phyloP scores from a whole-genome alignment of 35 echinoderm and acorn worm species.

The Ophioderma brevispina region DNA sequence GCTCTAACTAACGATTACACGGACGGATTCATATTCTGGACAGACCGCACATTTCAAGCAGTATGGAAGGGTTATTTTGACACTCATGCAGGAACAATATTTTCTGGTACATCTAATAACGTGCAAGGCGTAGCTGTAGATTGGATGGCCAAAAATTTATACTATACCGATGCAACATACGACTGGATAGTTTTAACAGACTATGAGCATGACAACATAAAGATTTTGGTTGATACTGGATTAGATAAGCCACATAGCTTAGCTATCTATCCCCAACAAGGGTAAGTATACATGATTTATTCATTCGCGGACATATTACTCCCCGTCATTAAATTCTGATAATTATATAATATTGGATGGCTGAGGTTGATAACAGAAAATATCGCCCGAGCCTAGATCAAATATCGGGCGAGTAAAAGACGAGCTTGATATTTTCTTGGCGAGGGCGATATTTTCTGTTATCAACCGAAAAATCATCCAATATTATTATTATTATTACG shows the following conservation, averaged over 20 bases:
- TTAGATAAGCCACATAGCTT: constrained; percentile 79
- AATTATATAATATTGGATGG: too few species aligned
- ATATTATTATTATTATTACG: too few species aligned
- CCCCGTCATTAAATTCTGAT: too few species aligned
- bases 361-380: too few species aligned
- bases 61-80: constrained; percentile 63
- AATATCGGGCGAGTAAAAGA: too few species aligned
- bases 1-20: constrained; percentile 70
- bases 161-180: constrained; percentile 68
- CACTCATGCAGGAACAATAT: constrained; percentile 33
- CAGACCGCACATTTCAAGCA: constrained; percentile 36
- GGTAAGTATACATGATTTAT: too few species aligned
- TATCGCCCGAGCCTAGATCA: too few species aligned
- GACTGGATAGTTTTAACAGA: constrained; percentile 79
- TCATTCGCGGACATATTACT: too few species aligned
- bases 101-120: constrained; percentile 43
- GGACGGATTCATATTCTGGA: constrained; percentile 64
- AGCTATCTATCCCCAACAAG: constrained; percentile 54
- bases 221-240: constrained; percentile 60
- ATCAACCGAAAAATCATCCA: too few species aligned
- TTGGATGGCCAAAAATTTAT: constrained; percentile 75
- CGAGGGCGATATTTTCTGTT: too few species aligned
- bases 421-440: too few species aligned
- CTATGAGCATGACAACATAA: constrained; percentile 41
- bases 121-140: constrained; percentile 86